Conservation (phyloP, 2,113 vertebrate species). For the Sebastes schlegelii region DNA sequence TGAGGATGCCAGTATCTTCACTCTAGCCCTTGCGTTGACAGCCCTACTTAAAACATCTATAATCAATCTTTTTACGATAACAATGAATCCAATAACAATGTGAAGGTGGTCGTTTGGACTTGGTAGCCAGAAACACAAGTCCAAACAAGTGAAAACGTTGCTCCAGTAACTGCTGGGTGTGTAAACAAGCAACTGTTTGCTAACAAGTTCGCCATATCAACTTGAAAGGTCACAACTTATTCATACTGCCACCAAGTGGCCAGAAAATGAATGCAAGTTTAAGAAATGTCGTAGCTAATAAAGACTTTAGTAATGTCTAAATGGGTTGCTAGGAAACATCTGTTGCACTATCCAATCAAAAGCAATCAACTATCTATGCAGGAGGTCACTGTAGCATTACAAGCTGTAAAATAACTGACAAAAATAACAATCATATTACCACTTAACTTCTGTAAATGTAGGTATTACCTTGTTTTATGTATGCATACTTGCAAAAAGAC, state of each 20-base stretch:
- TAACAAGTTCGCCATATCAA: neutral
- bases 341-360: neutral
- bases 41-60: neutral
- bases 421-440: neutral
- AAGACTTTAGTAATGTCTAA: neutral
- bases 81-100: neutral
- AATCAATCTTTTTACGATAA: neutral
- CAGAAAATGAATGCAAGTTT: neutral
- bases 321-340: neutral
- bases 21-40: no score
- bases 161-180: neutral
- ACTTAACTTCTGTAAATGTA: neutral
- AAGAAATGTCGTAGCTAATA: neutral
- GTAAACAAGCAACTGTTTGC: neutral
- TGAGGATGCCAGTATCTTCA: no score
- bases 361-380: neutral
- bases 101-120: neutral
- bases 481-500: neutral
- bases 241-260: neutral
- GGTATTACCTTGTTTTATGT: neutral
- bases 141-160: neutral
- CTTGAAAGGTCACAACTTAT: neutral
- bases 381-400: neutral
- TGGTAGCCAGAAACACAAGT: neutral
- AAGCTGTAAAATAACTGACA: neutral